phyloP scores from a whole-genome alignment of 2,888 invertebrate genomes.

The Caenorhabditis afra region DNA sequence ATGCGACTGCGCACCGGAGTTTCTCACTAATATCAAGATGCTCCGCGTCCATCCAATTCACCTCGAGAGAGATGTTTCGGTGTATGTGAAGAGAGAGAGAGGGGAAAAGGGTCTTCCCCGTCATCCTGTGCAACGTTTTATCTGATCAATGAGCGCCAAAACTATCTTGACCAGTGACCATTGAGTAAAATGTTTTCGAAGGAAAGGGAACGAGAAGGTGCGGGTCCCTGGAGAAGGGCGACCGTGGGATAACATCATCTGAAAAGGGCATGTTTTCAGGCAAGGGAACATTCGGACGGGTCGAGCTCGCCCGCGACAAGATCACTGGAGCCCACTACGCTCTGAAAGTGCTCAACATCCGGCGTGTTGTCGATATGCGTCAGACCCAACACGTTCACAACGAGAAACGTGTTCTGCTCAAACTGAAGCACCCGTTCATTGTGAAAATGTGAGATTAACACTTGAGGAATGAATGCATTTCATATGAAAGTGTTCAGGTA shows the following conservation, averaged over 20 bases:
- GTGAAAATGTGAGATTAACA: conserved; percentile 89
- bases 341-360: conserved; percentile 91
- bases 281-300: conserved; percentile 96
- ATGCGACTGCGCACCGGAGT: background rate
- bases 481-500: conserved; percentile 84
- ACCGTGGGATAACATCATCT: conserved; percentile 16
- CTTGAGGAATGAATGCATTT: background rate
- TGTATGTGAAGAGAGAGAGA: conserved; percentile 11
- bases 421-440: conserved; percentile 95
- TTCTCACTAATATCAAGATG: conserved; percentile 37
- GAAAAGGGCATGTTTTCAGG: conserved; percentile 78
- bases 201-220: conserved; percentile 18
- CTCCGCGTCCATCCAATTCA: conserved; percentile 6
- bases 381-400: conserved; percentile 98
- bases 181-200: conserved; percentile 21
- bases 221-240: conserved; percentile 33
- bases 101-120: conserved; percentile 15
- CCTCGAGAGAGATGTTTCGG: conserved; percentile 12
- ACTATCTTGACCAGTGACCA: conserved; percentile 59
- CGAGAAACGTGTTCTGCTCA: conserved; percentile 90
- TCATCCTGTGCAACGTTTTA: conserved; percentile 50
- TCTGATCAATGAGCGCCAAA: conserved; percentile 55
- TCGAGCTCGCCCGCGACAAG: conserved; percentile 85
- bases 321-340: conserved; percentile 88
- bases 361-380: conserved; percentile 88